Base-by-base conservation (phyloP, 2,888 invertebrate species). In the Rhagium mordax region DNA sequence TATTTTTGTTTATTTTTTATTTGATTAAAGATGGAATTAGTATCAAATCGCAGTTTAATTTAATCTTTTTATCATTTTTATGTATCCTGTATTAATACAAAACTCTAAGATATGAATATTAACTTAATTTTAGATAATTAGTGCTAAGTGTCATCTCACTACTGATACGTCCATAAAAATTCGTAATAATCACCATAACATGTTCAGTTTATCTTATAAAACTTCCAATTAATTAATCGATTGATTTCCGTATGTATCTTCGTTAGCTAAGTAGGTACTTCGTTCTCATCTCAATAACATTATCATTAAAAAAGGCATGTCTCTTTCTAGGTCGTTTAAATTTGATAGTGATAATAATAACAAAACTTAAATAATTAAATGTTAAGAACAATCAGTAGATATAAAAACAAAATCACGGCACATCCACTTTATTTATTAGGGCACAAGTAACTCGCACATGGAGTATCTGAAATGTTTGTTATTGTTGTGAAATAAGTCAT, bases 351-450 rank as follows among this genome's bases (percentile, higher is more conserved):
- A 4, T 6, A 24, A 24, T 18, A 20, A 16, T 18, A 10, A 18
- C 10, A 24, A n/a, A n/a, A 27, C 15, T 57, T 4, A 6, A 24
- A 55, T 16, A 27, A 15, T 13, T 15, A 27, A 4, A 24, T 24
- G 7, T 57, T 27, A 57, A 24, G 8, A 27, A 41, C 41, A 65
- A 65, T 33, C 53, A 53, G 53, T 33, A 13, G n/a, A n/a, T 33
- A 3, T 13, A 18, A n/a, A n/a, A n/a, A 16, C 10, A 53, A 53
- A 65, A 65, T 65, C 65, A 65, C 65, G 18, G 29, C 51, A 65
- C 65, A 33, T 20, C 41, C 65, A 65, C 65, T 51, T 27, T 8
- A 13, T 15, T 62, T 48, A 62, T 49, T 29, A 48, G 49, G 33
- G 27, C 27, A 33, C 65, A 53, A 6, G 16, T 8, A 53, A 64